Conservation (phyloP, 2,888 invertebrate genomes). For the Conchocele bisecta region DNA sequence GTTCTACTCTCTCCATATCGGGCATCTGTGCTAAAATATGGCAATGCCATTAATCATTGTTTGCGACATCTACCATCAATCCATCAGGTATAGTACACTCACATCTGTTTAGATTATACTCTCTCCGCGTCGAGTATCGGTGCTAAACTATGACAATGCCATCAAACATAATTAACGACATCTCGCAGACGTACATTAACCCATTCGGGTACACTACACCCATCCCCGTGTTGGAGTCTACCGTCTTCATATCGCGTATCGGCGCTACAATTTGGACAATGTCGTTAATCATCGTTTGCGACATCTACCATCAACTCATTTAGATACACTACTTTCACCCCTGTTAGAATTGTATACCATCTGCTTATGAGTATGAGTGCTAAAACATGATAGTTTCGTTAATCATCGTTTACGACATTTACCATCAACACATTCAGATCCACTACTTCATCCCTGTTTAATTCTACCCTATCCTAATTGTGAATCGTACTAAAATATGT, state of each 20-base stretch:
- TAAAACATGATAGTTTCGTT: constrained; percentile 82
- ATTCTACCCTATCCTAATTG: background rate
- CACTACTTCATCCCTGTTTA: background rate
- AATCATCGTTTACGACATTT: constrained; percentile 81
- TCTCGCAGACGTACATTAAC: constrained; percentile 77
- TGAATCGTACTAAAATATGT: constrained; percentile 80
- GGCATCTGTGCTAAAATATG: constrained; percentile 80
- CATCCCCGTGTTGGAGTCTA: background rate
- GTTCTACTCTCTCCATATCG: background rate
- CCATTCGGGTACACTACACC: background rate
- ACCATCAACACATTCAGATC: constrained; percentile 79
- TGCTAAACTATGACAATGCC: constrained; percentile 82
- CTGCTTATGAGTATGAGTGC: too few relatives aligned
- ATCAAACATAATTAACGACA: constrained; percentile 62
- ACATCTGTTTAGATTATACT: too few relatives aligned
- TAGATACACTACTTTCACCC: too few relatives aligned
- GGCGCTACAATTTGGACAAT: too few relatives aligned
- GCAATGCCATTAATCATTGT: constrained; percentile 80
- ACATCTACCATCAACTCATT: too few relatives aligned
- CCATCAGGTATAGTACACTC: too few relatives aligned
- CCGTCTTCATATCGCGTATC: too few relatives aligned
- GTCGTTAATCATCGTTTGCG: constrained; percentile 81
- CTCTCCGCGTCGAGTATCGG: too few relatives aligned
- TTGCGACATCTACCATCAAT: too few relatives aligned
- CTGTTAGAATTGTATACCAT: too few relatives aligned